Evolutionary conservation across 2,797 vertebrate genomes (phyloP), one percentile per base, ranked within the genome.

Genomic region (Tangara arthus): DNA sequence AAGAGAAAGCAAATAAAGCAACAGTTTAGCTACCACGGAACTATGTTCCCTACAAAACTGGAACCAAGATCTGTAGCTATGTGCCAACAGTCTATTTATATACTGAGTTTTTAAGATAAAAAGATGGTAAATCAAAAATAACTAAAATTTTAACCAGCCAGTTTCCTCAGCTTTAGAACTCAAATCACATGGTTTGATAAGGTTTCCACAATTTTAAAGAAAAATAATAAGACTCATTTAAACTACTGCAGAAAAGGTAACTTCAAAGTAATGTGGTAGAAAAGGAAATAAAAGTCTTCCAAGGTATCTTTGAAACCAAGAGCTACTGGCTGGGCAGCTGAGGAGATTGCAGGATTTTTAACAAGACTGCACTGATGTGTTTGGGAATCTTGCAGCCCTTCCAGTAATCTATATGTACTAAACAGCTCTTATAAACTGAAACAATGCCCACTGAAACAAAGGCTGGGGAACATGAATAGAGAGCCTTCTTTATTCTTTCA

Each of bases 391-490:
- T 95, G 89, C 70, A 91, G 82, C 47, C 82, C 87, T 97, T 96
- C 86, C 86, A 96, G 82, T 63, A 82, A 83, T 60, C 95, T 93
- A 89, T 93, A 97, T 82, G 92, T 96, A 86, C 89, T 92, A 68
- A 93, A 93, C 79, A 89, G 73, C 37, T 88, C 84, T 91, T 96
- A 94, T 92, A 95, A 96, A 97, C 26, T 52, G 84, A 95, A 92
- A 97, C 96, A 97, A 97, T 94, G 72, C 30, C 46, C 80, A 79
- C 59, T 89, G 89, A 94, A 95, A 96, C 91, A 97, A 95, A 96
- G 93, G 81, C 88, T 86, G 56, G 30, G 71, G 64, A 75, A 82
- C 81, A 91, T 96, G 93, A 91, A 96, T 94, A 97, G 92, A 95
- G 65, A 90, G 86, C 69, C 76, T 90, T 96, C 82, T 95, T 95